Conservation (phyloP, 30 jellyfish, hydroid and myxozoan genomes). For the Chironex yamaguchii region DNA sequence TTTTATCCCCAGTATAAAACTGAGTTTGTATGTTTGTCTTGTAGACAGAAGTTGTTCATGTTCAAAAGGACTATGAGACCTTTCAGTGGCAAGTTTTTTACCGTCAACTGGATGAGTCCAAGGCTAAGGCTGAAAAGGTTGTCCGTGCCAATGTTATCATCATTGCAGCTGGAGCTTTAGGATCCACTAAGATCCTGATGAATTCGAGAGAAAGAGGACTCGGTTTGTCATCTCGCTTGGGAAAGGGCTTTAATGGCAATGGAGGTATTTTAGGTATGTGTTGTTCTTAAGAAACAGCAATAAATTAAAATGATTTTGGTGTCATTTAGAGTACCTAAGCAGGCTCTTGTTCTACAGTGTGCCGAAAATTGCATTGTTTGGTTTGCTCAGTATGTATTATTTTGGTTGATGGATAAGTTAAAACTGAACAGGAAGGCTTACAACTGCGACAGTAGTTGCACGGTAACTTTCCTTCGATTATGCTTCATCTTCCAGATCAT, state of each 20-base stretch:
- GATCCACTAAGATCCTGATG: conserved; percentile 87
- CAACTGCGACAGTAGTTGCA: too few species aligned
- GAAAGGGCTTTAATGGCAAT: conserved; percentile 83
- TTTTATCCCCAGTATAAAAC: too few species aligned
- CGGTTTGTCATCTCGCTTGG: conserved; percentile 93
- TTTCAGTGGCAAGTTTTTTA: conserved; percentile 93
- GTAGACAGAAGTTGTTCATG: conserved; percentile 88
- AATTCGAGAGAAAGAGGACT: conserved; percentile 82
- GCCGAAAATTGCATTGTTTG: too few species aligned
- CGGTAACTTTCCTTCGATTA: too few species aligned
- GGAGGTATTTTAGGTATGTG: conserved; percentile 95
- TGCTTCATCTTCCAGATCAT: too few species aligned
- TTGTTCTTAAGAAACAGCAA: not conserved
- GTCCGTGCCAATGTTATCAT: conserved; percentile 83
- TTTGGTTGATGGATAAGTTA: too few species aligned
- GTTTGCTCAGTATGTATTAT: too few species aligned
- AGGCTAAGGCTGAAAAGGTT: conserved; percentile 68
- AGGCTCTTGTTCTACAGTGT: too few species aligned
- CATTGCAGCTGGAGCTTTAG: conserved; percentile 94
- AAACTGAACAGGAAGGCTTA: too few species aligned
- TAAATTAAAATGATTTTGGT: not conserved
- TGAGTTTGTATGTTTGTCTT: not conserved
- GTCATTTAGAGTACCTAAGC: too few species aligned
- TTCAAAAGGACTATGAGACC: conserved; percentile 82
- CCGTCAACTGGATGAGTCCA: conserved; percentile 62